Base-by-base conservation (phyloP, 2,888 invertebrate species). In the Erebia epiphron region DNA sequence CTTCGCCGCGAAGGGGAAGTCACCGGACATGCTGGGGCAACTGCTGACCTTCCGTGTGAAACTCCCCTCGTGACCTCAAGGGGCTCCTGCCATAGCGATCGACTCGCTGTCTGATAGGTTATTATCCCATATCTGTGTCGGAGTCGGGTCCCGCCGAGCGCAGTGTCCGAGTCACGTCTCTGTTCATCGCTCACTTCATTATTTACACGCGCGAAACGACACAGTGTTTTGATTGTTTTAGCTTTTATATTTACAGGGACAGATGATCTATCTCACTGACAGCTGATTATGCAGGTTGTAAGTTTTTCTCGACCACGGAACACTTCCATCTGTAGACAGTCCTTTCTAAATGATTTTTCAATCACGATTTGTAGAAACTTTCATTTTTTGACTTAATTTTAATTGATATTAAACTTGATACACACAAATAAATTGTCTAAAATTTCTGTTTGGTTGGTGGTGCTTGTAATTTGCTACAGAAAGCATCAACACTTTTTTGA, bases 251-350 rank as follows among this genome's bases (percentile, higher is more conserved):
- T 92, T 93, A 93, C 93, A 91, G 88, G 87, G 91, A 93, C 93
- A 93, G 93, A 92, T 93, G 93, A 93, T 93, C 90, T 91, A 86
- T 89, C 88, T 93, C 91, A 91, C 89, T 94, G 93, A 94, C 94
- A 93, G 93, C 93, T 93, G 93, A 93, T 93, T 93, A 93, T 93
- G 93, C 91, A 92, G 92, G 93, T 90, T 91, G 92, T 89, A 89
- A 90, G 92, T 91, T 93, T 92, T 93, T 90, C 91, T 90, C 83
- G 84, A 87, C 85, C 88, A 89, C 90, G 88, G 85, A 87, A 85
- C 89, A 90, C 90, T 89, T 92, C 87, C 89, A 92, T 91, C 83
- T 85, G 89, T 85, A 84, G 84, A 83, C 80, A 83, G 83, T 83
- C 80, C 83, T 86, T 87, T 85, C 84, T 78, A 85, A 82, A 84